Conservation (phyloP, 1,140 invertebrate genomes). For the Drosophila arizonae region DNA sequence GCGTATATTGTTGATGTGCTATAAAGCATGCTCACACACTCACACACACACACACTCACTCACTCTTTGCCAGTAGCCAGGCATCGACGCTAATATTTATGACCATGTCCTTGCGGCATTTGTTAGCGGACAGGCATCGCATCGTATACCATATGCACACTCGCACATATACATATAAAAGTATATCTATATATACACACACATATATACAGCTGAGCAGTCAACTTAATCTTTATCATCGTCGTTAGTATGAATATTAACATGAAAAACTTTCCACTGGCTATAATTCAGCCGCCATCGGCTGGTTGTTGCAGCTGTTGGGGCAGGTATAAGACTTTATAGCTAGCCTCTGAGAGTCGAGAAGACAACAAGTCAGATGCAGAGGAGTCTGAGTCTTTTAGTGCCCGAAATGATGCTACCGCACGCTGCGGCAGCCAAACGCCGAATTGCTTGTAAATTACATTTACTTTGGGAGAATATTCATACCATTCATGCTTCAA, state of each 20-base stretch:
- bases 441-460: too few relatives aligned
- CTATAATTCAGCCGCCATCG: conserved; percentile 20
- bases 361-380: too few relatives aligned
- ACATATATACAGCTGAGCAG: background rate
- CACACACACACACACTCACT: conserved; percentile 24
- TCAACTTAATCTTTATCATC: conserved; percentile 44
- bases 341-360: too few relatives aligned
- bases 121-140: conserved; percentile 23
- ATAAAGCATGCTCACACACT: conserved; percentile 16
- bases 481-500: too few relatives aligned
- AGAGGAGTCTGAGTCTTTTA: too few relatives aligned
- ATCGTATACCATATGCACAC: conserved; percentile 29
- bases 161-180: background rate
- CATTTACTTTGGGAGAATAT: too few relatives aligned
- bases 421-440: too few relatives aligned
- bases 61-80: background rate
- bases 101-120: conserved; percentile 40
- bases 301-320: conserved; percentile 10
- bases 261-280: conserved; percentile 3
- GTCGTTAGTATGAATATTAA: conserved; percentile 30
- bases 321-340: background rate
- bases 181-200: background rate
- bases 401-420: too few relatives aligned
- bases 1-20: conserved; percentile 6
- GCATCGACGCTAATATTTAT: conserved; percentile 66